Evolutionary conservation across 2,113 vertebrate genomes (phyloP).

Genomic region (Atlantisia rogersi): DNA sequence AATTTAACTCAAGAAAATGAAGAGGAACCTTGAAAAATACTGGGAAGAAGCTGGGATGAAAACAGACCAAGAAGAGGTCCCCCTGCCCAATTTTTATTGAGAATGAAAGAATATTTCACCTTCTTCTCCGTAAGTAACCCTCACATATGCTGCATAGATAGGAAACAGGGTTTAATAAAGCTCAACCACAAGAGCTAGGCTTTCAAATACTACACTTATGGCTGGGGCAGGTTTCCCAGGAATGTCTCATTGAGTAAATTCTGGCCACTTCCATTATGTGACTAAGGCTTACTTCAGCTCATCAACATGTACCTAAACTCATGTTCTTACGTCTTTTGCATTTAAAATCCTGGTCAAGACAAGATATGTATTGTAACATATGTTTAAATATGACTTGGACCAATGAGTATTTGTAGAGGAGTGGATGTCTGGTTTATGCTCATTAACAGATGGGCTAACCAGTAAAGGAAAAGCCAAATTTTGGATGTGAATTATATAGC

Average conservation of each 20-base stretch:
- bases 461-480: constrained; percentile 6
- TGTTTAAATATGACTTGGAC: neutral
- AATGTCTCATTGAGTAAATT: neutral
- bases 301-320: neutral
- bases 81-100: neutral
- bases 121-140: neutral
- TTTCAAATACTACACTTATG: neutral
- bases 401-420: neutral
- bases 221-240: neutral
- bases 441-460: neutral
- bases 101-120: neutral
- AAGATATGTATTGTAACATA: neutral
- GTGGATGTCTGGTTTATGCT: neutral
- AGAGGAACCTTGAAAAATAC: neutral
- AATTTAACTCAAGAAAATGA: neutral
- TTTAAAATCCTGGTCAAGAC: constrained; percentile 34
- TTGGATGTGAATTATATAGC: neutral
- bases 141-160: neutral
- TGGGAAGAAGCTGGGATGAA: neutral
- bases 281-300: constrained; percentile 15
- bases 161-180: constrained; percentile 19
- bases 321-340: neutral
- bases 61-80: neutral
- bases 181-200: neutral
- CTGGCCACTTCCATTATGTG: neutral